Base-by-base conservation (phyloP, 2,113 vertebrate species). In the Clarias macrocephalus region DNA sequence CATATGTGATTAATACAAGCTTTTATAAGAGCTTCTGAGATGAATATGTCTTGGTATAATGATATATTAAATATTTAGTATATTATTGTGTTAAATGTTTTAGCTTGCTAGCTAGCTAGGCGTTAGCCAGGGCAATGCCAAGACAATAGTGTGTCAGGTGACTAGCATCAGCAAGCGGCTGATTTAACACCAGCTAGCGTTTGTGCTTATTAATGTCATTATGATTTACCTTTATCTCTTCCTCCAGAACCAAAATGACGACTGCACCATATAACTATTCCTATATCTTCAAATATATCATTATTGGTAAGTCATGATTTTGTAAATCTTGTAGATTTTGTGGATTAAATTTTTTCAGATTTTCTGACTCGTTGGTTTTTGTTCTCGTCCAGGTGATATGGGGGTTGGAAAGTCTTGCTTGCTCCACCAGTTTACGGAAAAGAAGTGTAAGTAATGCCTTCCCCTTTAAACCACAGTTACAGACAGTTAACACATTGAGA, bases 271-370 rank as follows among this genome's bases (percentile, higher is more conserved):
- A 99, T 95, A 99, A 99, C 95, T 99, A 99, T 90, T 99, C 98
- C 89, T 99, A 99, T 96, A 99, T 99, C 96, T 99, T 99, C 94
- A 99, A 99, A 89, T 99, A 99, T 95, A 99, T 99, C 96, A 99
- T 99, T 91, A 99, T 99, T 91, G 98, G 98, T 99, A 93, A 99
- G 98, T 97, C 1, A 23, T 68, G 37, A 3, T 6, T 19, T 8
- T 52, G 23, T 7, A 21, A 11, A 62, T 60, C 33, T 56, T 59
- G n/a, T 23, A 8, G 11, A 6, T 72, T 73, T 25, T 52, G 8
- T 12, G 11, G 11, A 25, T 82, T 68, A 72, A 19, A 48, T 37
- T 19, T 37, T 48, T 75, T 42, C 7, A n/a, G 25, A 15, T 16
- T 63, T 16, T 13, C 48, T 83, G 60, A 57, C 15, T 81, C 3